Evolutionary conservation across 2,888 invertebrate species (phyloP).

Genomic region (Plebejus anna): DNA sequence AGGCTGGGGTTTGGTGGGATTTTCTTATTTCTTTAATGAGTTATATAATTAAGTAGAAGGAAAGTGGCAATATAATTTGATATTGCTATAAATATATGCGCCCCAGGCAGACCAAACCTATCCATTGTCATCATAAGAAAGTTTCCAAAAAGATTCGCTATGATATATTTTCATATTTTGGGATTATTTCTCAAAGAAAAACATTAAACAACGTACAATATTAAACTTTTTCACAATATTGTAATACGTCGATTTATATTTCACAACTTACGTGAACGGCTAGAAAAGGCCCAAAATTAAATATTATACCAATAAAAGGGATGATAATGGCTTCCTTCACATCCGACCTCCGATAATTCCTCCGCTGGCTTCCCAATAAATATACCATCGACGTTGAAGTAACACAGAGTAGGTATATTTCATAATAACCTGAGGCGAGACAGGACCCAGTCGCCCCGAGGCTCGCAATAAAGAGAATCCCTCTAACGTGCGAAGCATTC

Average conservation of each 20-base stretch:
- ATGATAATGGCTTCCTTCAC: conserved; percentile 73
- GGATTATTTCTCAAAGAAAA: neutral
- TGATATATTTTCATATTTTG: too few species aligned
- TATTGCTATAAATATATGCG: too few species aligned
- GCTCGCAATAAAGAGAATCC: conserved; percentile 77
- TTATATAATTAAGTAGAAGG: neutral
- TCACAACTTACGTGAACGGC: conserved; percentile 52
- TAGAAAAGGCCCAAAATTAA: conserved; percentile 74
- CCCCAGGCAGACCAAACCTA: too few species aligned
- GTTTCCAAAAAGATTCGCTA: too few species aligned
- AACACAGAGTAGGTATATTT: conserved; percentile 66
- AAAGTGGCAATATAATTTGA: too few species aligned
- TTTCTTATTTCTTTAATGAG: conserved; percentile 31
- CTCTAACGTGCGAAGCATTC: conserved; percentile 65
- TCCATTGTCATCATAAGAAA: too few species aligned
- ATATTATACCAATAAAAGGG: conserved; percentile 80
- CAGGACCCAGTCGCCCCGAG: conserved; percentile 69
- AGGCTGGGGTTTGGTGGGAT: neutral
- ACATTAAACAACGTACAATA: neutral
- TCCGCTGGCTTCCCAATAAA: conserved; percentile 65
- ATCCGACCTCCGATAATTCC: conserved; percentile 75
- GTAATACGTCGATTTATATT: conserved; percentile 75
- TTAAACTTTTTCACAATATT: conserved; percentile 42
- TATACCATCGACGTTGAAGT: conserved; percentile 77
- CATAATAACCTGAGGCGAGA: conserved; percentile 72